Percentiles rank a stretch among this genome's conserved stretches.
phyloP scores from a whole-genome alignment of 2,888 invertebrate species.

The Byasa hedistus region DNA sequence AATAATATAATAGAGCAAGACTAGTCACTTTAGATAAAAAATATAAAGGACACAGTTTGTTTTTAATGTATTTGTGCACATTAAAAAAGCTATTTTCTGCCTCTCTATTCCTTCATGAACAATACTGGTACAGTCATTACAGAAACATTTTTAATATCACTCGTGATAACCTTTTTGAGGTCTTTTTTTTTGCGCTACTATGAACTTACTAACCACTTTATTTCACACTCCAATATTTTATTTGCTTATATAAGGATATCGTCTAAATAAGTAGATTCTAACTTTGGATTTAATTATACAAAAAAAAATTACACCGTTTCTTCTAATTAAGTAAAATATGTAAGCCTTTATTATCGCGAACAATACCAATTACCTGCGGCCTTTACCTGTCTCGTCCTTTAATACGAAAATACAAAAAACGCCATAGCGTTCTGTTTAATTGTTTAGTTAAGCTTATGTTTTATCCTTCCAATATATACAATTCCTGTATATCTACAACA shows the following conservation, averaged over 20 bases:
- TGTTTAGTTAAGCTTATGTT: neutral
- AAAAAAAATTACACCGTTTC: neutral
- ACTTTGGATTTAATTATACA: neutral
- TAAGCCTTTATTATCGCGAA: neutral
- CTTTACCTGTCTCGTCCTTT: slow-evolving; percentile 14
- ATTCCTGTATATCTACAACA: neutral
- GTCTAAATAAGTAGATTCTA: neutral
- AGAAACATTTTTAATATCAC: too few species aligned
- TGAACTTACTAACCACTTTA: too few species aligned
- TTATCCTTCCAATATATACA: neutral
- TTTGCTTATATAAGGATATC: too few species aligned
- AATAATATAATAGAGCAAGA: neutral
- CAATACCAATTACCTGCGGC: slow-evolving; percentile 22
- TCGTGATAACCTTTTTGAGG: too few species aligned
- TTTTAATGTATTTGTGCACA: too few species aligned
- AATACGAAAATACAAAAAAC: slow-evolving; percentile 6
- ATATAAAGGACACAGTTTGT: too few species aligned
- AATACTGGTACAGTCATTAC: too few species aligned
- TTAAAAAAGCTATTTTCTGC: too few species aligned
- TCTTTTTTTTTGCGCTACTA: too few species aligned
- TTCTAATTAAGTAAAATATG: neutral
- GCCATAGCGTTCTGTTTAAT: neutral
- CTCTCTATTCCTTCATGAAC: too few species aligned
- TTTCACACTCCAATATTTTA: too few species aligned
- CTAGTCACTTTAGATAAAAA: too few species aligned